Base-by-base conservation (phyloP, 2,888 invertebrate species). In the Plebejus anna region DNA sequence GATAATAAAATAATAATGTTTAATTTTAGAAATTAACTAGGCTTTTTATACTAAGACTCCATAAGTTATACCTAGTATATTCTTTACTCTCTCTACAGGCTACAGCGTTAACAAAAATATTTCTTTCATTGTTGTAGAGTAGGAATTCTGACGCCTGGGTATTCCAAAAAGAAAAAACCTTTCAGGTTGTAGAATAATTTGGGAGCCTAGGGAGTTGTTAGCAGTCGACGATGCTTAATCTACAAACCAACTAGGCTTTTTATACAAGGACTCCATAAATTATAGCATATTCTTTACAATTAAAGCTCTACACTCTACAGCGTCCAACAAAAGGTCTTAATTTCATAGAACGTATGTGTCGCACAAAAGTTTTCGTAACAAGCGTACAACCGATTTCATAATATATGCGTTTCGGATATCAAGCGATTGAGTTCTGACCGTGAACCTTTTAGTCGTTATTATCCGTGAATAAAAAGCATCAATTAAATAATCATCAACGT, bases 391-490 rank as follows among this genome's bases (percentile, higher is more conserved):
- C 87, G 87, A 88, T 88, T 90, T 90, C 87, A 87, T 87, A 88
- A 89, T 83, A 77, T 84, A 80, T 83, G 86, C 83, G 86, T 84
- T 82, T 86, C 83, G 84, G 82, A 83, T 84, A 87, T 86, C 84
- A 87, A 85, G 83, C 87, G 89, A 90, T 91, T 89, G 89, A 85
- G 87, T 83, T 83, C 80, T 84, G 88, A 84, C 90, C 91, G 82
- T 90, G 90, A 90, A 88, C 87, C 85, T 86, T 83, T 83, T 83
- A 85, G 85, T 85, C 84, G 85, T 87, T 84, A 83, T 83, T 82
- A 66, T 66, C 66, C 81, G 82, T 81, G 82, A 81, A 79, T 82
- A 80, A 78, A 76, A 81, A 81, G 82, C 84, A 83, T 86, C 73
- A 51, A 73, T 73, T 73, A 73, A 55, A 73, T 28, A 32, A 55